These are phyloP conservation scores for Lerema accius DNA, from an alignment of 1,140 invertebrate genomes.

Conservation along the genomic window DNA sequence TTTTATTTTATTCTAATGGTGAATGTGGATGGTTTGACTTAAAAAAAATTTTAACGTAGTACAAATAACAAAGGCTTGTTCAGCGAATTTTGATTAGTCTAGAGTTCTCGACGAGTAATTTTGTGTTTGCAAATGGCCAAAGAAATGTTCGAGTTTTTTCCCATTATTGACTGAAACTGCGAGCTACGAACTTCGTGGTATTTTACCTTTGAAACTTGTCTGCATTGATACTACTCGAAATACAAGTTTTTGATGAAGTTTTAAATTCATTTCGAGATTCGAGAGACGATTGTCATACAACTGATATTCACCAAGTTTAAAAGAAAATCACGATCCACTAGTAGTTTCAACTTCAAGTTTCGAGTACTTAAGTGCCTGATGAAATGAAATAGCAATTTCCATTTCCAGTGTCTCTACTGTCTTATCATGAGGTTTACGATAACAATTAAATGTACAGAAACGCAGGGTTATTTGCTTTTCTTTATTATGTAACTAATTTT, in stretches of 20 bases:
- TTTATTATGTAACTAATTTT: too few relatives aligned
- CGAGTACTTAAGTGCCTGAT: conserved; percentile 14
- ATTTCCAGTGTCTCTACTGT: not conserved
- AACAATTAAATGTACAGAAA: not conserved
- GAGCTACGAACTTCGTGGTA: not conserved
- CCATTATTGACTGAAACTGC: not conserved
- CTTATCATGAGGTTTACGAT: not conserved
- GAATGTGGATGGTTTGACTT: too few relatives aligned
- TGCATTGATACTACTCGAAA: too few relatives aligned
- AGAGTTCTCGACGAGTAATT: not conserved
- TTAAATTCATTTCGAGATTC: too few relatives aligned
- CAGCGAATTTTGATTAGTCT: not conserved
- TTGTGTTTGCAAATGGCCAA: not conserved
- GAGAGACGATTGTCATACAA: too few relatives aligned
- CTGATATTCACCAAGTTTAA: too few relatives aligned
- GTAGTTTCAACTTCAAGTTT: too few relatives aligned
- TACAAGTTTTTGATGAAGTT: conserved; percentile 6
- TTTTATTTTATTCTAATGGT: too few relatives aligned
- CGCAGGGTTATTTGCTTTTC: too few relatives aligned
- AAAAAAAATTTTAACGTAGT: too few relatives aligned
- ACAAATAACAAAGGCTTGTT: too few relatives aligned
- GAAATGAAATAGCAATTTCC: not conserved
- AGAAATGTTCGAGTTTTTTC: not conserved
- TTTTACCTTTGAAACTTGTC: not conserved
- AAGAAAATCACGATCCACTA: too few relatives aligned